Percentiles rank a stretch among this genome's conserved stretches.
Conservation (phyloP, 2,797 vertebrate species). For the Pseudopleuronectes americanus region DNA sequence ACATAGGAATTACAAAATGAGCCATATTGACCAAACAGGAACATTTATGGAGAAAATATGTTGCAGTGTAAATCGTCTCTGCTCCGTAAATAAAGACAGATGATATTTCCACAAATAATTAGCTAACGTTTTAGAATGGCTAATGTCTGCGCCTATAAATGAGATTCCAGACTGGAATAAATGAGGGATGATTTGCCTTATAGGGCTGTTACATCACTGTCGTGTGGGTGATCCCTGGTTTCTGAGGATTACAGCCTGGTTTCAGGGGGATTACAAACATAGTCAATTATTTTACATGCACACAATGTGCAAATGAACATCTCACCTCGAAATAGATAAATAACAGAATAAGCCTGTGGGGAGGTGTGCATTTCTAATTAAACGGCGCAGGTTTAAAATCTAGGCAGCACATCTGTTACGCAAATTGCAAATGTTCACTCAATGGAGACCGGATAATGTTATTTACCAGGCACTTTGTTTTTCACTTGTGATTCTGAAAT, state of each 20-base stretch:
- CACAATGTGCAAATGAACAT: conserved; percentile 52
- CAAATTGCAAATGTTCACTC: conserved; percentile 73
- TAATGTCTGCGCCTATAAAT: not conserved
- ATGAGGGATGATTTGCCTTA: not conserved
- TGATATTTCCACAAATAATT: conserved; percentile 3
- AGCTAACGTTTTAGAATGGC: not conserved
- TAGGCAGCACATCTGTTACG: conserved; percentile 72
- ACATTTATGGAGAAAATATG: not conserved
- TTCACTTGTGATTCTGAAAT: conserved; percentile 57
- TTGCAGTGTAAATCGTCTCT: not conserved
- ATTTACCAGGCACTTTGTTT: conserved; percentile 43
- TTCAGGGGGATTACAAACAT: conserved; percentile 45
- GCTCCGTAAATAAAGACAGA: not conserved
- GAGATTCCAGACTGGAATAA: not conserved
- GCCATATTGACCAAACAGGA: not conserved
- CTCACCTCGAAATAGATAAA: conserved; percentile 53
- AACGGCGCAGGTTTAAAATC: conserved; percentile 68
- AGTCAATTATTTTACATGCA: conserved; percentile 39
- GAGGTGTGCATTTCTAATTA: conserved; percentile 70
- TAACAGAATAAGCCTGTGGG: conserved; percentile 52
- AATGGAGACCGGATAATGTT: conserved; percentile 61
- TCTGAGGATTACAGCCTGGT: conserved; percentile 32
- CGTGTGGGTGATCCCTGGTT: conserved; percentile 17
- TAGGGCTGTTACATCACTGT: conserved; percentile 19
- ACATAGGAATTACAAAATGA: too few species aligned